Evolutionary conservation across 1,140 invertebrate species (phyloP).

Genomic region (Metopolophium dirhodum): DNA sequence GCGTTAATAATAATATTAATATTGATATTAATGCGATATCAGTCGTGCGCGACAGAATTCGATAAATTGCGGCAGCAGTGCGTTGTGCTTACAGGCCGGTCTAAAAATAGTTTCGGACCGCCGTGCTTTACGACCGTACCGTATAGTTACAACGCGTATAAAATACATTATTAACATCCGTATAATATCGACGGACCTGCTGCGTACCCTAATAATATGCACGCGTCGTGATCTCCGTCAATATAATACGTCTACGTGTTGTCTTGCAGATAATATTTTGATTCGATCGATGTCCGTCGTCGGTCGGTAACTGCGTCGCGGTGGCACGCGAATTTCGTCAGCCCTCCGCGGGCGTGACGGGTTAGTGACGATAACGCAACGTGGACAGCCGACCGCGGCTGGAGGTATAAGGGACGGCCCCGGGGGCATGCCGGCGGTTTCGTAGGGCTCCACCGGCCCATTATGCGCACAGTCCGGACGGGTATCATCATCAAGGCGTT

Average conservation of each 20-base stretch:
- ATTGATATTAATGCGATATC: background rate
- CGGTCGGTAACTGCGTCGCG: background rate
- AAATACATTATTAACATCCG: background rate
- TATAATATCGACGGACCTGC: background rate
- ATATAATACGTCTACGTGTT: background rate
- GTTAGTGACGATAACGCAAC: background rate
- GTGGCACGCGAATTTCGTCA: background rate
- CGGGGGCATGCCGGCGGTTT: constrained; percentile 42
- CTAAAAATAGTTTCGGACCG: background rate
- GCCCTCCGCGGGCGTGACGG: background rate
- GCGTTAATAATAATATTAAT: background rate
- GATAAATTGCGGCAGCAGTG: background rate
- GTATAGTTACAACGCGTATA: background rate
- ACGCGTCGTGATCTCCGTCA: background rate
- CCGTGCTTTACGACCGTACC: background rate
- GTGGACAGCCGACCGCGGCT: background rate
- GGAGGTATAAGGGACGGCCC: background rate
- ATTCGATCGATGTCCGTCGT: background rate
- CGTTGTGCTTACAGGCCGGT: background rate
- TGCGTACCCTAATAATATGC: background rate
- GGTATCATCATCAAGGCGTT: constrained; percentile 43
- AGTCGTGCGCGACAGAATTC: background rate
- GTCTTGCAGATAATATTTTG: background rate
- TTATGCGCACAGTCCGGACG: constrained; percentile 53
- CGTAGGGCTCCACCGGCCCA: constrained; percentile 47